Base-by-base conservation (phyloP, 1,140 invertebrate genomes). In the Aphis craccivora region DNA sequence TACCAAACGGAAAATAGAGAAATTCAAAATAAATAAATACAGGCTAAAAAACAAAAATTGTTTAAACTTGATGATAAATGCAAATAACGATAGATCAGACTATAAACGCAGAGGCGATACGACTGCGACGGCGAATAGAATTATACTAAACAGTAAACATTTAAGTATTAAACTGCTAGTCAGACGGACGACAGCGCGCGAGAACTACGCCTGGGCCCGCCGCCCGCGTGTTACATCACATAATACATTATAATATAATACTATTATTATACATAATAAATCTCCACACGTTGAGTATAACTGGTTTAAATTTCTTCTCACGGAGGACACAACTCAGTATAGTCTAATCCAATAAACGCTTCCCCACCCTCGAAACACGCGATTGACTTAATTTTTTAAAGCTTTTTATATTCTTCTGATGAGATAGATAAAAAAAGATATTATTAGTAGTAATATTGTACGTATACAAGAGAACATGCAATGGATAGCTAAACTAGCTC, bases 301-400 rank as follows among this genome's bases (percentile, higher is more conserved):
- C 83, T 84, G 83, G 40, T 84, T 84, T 84, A 84, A 84, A 43
- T 43, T 84, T 43, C 83, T n/a, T 76, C 60, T 76, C 60, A 76
- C 60, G 60, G 30, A 67, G 9, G 9, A 67, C 60, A 67, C 60
- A 76, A 76, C 14, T 76, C 5, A 18, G 60, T 76, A n/a, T 1
- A n/a, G 30, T 67, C 30, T 67, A 30, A n/a, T 76, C 60, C 60
- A 76, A 76, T 76, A n/a, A 76, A 76, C 60, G 30, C 30, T 76
- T 1, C 14, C 60, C 60, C 30, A 5, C 14, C 60, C 60, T 4
- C 14, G 30, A 60, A 11, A 30, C 3, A 67, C 30, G 3, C 30
- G 60, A n/a, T 76, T 14, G 14, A n/a, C 60, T 76, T 1, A 14
- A 22, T 2, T 76, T 67, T 76, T 76, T n/a, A 76, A 76, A 2